phyloP scores from a whole-genome alignment of 1,140 invertebrate species.

The Metaphire vulgaris region DNA sequence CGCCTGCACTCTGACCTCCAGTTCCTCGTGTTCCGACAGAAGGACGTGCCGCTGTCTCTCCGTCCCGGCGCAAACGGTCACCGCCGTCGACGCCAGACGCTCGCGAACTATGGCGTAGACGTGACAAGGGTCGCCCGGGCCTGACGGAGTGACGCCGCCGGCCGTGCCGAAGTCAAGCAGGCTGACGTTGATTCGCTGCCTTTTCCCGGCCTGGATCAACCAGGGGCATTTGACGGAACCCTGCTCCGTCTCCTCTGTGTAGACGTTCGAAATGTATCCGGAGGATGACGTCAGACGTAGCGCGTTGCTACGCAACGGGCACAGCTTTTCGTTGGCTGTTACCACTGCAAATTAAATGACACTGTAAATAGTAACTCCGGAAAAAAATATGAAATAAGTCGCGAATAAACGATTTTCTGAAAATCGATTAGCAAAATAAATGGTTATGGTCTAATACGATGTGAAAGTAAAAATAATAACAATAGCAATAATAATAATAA shows the following conservation, averaged over 20 bases:
- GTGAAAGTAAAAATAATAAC: too few relatives aligned
- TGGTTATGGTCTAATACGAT: too few relatives aligned
- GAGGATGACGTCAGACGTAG: not conserved
- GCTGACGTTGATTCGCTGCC: conserved; percentile 16
- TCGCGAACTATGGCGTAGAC: not conserved
- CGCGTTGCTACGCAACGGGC: not conserved
- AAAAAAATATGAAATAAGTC: too few relatives aligned
- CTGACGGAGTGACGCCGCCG: not conserved
- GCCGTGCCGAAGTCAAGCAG: conserved; percentile 10
- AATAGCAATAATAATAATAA: too few relatives aligned
- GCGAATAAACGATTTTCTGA: too few relatives aligned
- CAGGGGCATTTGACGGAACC: conserved; percentile 5
- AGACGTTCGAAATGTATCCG: conserved; percentile 8
- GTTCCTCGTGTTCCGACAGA: not conserved
- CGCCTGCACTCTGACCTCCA: not conserved
- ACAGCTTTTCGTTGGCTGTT: not conserved
- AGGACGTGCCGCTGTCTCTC: not conserved
- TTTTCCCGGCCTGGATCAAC: conserved; percentile 1
- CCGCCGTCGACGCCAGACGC: not conserved
- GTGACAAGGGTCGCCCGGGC: not conserved
- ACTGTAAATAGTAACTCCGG: too few relatives aligned
- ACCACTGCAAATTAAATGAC: too few relatives aligned
- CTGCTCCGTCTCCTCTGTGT: conserved; percentile 5
- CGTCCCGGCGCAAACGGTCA: not conserved
- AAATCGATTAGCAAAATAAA: too few relatives aligned